Conservation (phyloP, 2,888 invertebrate genomes). For the Parnassius apollo region DNA sequence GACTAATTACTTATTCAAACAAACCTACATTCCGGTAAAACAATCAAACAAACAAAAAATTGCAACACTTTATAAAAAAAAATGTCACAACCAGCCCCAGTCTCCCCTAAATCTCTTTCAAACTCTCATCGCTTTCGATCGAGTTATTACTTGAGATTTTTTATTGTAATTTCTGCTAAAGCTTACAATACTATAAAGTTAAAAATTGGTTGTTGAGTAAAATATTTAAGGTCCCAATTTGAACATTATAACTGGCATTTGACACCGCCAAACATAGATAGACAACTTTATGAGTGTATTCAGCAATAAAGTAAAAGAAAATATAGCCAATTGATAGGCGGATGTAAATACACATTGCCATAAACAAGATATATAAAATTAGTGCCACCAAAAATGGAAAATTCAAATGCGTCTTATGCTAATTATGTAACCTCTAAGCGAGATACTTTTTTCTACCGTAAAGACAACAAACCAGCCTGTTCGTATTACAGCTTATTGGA, state of each 20-base stretch:
- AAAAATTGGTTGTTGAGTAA: slow-evolving; percentile 5
- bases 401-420: slow-evolving; percentile 62
- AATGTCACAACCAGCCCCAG: too few species aligned
- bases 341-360: slow-evolving; percentile 54
- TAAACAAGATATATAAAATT: slow-evolving; percentile 65
- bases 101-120: too few species aligned
- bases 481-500: slow-evolving; percentile 55
- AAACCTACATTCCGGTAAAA: too few species aligned
- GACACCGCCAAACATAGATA: slow-evolving; percentile 47
- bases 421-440: slow-evolving; percentile 54
- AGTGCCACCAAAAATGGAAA: slow-evolving; percentile 65
- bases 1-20: too few species aligned
- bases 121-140: too few species aligned
- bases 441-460: slow-evolving; percentile 38
- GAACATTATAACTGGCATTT: slow-evolving; percentile 49
- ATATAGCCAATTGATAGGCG: slow-evolving; percentile 52
- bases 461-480: slow-evolving; percentile 46
- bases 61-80: too few species aligned
- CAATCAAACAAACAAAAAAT: too few species aligned
- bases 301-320: slow-evolving; percentile 60
- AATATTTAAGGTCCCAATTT: slow-evolving; percentile 32
- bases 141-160: background rate
- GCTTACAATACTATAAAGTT: background rate
- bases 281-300: slow-evolving; percentile 60
- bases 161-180: background rate